These are phyloP conservation scores for Megaceryle alcyon DNA, from an alignment of 2,797 vertebrate species.

Conservation along the genomic window DNA sequence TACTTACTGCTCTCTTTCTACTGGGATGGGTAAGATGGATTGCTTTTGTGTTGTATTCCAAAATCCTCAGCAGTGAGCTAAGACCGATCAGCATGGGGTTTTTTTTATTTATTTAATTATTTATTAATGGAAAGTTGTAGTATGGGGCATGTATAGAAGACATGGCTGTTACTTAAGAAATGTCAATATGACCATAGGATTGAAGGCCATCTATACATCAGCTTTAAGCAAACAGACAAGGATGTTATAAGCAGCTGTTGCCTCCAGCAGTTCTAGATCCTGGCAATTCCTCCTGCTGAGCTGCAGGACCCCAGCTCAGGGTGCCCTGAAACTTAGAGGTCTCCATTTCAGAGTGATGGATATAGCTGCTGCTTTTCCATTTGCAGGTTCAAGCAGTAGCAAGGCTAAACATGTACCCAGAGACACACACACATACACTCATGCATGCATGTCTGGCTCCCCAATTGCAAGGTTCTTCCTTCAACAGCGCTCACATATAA, in stretches of 20 bases:
- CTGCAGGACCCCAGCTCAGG: neutral
- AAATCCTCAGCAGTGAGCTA: neutral
- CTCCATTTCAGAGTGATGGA: neutral
- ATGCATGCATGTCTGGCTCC: accelerated
- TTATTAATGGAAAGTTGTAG: neutral
- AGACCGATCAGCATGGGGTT: neutral
- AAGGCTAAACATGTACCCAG: neutral
- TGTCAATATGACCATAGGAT: neutral
- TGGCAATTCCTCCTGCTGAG: accelerated
- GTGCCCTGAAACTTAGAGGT: neutral
- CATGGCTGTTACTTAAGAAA: neutral
- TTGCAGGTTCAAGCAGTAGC: neutral
- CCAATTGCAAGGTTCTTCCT: neutral
- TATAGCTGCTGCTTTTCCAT: accelerated
- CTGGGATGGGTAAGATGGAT: neutral
- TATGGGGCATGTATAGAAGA: neutral
- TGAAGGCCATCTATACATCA: neutral
- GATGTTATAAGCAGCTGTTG: neutral
- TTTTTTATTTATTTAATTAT: neutral
- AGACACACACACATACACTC: accelerated
- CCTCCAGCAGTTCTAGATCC: neutral
- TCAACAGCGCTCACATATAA: neutral
- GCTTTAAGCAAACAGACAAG: neutral
- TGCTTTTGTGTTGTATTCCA: neutral
- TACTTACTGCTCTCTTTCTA: neutral